Base-by-base conservation (phyloP, 2,113 vertebrate genomes). In the Channa maculata region DNA sequence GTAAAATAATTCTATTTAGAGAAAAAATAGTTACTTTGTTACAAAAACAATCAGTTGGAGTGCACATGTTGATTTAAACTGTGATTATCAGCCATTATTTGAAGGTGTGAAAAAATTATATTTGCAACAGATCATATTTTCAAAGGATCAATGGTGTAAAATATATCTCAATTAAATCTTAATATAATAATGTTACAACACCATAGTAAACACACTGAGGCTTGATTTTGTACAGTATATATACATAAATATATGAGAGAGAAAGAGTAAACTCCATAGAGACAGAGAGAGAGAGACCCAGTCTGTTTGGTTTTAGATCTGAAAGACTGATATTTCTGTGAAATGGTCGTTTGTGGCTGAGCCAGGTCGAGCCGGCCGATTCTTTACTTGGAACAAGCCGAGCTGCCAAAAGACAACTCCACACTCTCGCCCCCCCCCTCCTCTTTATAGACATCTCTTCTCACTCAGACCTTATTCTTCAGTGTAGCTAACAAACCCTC, bases 401-500 rank as follows among this genome's bases (percentile, higher is more conserved):
- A 53, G 73, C 49, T 89, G 74, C 71, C 81, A 80, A 53, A 38
- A 70, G 65, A 72, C 64, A 33, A 66, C 65, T 81, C 62, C 7
- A n/a, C 71, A 44, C 54, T 24, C 64, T 34, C 57, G 36, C 24
- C 70, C 36, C 49, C 49, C 79, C 53, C 77, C 75, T 69, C 61
- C 66, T 76, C 75, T 80, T 78, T 77, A 74, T 39, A 78, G 76
- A 69, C 65, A 38, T 59, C 65, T 80, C 75, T 71, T 63, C 71
- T 66, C 75, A 50, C 80, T 77, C 80, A 78, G 75, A 67, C 72
- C 75, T 51, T 82, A 79, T 85, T 77, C 75, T 67, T 82, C 83
- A 62, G 75, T 84, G 86, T 80, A 71, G 80, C 87, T 91, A 90
- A 92, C 87, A 91, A 91, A 89, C 84, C 87, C 82, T 83, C 80